Percentiles rank a stretch among this genome's conserved stretches.
These are phyloP conservation scores for Larimichthys crocea DNA, from an alignment of 2,113 vertebrate genomes.

Conservation along the genomic window DNA sequence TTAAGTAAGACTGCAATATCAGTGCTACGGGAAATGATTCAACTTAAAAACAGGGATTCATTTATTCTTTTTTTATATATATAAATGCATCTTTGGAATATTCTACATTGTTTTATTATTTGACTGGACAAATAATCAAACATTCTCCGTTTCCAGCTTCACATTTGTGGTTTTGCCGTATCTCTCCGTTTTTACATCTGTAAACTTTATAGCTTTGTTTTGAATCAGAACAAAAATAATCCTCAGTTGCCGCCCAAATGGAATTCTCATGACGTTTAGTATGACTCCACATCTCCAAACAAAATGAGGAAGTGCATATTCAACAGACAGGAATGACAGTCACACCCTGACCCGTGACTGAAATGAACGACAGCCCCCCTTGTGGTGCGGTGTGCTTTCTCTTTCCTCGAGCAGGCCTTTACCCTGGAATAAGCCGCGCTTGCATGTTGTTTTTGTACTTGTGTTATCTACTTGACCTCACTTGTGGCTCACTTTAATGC, in stretches of 20 bases:
- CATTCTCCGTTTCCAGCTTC: not conserved
- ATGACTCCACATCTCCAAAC: slow-evolving; percentile 2
- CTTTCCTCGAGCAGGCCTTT: not conserved
- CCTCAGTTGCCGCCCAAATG: not conserved
- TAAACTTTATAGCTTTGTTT: too few relatives aligned
- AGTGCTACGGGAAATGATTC: not conserved
- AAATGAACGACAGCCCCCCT: not conserved
- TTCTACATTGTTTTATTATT: not conserved
- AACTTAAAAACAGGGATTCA: not conserved
- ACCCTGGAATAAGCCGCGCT: not conserved
- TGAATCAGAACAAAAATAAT: not conserved
- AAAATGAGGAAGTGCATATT: slow-evolving; percentile 32
- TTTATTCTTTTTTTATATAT: not conserved
- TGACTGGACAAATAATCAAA: not conserved
- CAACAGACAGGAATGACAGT: not conserved
- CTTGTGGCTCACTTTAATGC: slow-evolving; percentile 3
- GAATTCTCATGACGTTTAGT: not conserved
- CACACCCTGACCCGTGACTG: slow-evolving; percentile 1
- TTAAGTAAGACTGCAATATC: not conserved
- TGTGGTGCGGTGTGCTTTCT: not conserved
- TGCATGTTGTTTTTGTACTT: not conserved
- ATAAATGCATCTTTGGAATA: not conserved
- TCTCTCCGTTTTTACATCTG: too few relatives aligned
- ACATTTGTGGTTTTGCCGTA: too few relatives aligned
- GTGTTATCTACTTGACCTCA: slow-evolving; percentile 1